Conservation (phyloP, 2,113 vertebrate species). For the Seriola aureovittata region DNA sequence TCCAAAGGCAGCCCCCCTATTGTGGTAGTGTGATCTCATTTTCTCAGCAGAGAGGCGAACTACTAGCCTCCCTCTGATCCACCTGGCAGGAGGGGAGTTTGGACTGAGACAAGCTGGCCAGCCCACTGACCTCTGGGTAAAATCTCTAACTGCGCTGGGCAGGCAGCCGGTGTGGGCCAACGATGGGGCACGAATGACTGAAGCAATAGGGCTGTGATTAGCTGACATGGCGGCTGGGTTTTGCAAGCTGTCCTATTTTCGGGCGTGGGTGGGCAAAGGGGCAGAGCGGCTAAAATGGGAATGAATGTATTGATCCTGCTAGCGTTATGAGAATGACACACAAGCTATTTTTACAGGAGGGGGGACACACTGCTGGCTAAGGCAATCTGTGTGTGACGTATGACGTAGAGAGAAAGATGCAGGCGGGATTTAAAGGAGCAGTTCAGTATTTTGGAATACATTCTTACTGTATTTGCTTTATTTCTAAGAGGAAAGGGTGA, state of each 20-base stretch:
- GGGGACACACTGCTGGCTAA: constrained; percentile 79
- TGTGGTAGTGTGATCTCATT: constrained; percentile 77
- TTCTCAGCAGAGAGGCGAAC: constrained; percentile 67
- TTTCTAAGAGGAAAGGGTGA: background rate
- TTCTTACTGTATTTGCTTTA: background rate
- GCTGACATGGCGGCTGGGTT: constrained; percentile 81
- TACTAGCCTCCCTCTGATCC: constrained; percentile 75
- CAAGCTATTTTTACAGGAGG: constrained; percentile 83
- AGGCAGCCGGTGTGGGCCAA: constrained; percentile 64
- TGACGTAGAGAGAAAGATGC: constrained; percentile 74
- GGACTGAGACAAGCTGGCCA: constrained; percentile 68
- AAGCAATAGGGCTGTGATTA: constrained; percentile 80
- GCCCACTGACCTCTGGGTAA: constrained; percentile 81
- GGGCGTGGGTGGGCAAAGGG: constrained; percentile 72
- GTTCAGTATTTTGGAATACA: background rate
- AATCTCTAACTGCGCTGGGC: constrained; percentile 72
- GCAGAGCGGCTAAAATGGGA: constrained; percentile 78
- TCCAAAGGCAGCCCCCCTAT: constrained; percentile 74
- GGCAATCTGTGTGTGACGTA: constrained; percentile 81
- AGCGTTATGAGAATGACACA: constrained; percentile 81
- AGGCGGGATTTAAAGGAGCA: constrained; percentile 14
- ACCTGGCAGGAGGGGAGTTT: constrained; percentile 75
- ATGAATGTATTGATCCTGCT: constrained; percentile 84
- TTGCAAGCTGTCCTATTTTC: constrained; percentile 86
- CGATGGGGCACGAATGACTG: constrained; percentile 68